These are phyloP conservation scores for Albula glossodonta DNA, from an alignment of 2,113 vertebrate species.

Conservation along the genomic window DNA sequence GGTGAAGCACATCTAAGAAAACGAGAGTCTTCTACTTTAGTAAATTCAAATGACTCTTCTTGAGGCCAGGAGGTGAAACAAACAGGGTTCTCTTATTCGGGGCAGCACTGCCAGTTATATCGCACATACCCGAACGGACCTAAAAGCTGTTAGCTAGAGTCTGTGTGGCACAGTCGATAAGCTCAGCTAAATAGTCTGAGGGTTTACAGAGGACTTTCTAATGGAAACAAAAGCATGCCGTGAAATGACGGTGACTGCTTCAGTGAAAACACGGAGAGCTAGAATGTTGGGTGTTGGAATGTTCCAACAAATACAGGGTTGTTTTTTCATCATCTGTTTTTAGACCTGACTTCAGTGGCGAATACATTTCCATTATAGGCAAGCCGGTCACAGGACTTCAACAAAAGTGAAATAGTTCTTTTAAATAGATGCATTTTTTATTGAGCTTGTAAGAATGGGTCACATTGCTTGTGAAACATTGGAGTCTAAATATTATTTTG, in stretches of 20 bases:
- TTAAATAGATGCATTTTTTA: slow-evolving; percentile 8
- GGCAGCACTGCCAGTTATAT: background rate
- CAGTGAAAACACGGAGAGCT: background rate
- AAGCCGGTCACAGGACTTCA: background rate
- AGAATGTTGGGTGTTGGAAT: slow-evolving; percentile 8
- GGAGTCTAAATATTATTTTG: slow-evolving; percentile 21
- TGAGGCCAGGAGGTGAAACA: background rate
- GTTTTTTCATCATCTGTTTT: background rate
- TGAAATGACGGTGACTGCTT: background rate
- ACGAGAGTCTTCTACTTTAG: background rate
- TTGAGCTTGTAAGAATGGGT: background rate
- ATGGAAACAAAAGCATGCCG: background rate
- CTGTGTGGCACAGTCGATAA: background rate
- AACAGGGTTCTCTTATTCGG: background rate
- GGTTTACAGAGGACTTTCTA: background rate
- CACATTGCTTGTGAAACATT: slow-evolving; percentile 13
- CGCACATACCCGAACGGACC: background rate
- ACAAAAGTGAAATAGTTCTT: background rate
- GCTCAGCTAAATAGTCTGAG: background rate
- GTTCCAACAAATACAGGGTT: background rate
- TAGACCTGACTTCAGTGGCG: background rate
- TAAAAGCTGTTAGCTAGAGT: background rate
- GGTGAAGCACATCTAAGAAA: background rate
- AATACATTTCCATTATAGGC: slow-evolving; percentile 23
- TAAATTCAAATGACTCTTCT: background rate